Base-by-base conservation (phyloP, 2,797 vertebrate genomes). In the Melanotaenia boesemani region DNA sequence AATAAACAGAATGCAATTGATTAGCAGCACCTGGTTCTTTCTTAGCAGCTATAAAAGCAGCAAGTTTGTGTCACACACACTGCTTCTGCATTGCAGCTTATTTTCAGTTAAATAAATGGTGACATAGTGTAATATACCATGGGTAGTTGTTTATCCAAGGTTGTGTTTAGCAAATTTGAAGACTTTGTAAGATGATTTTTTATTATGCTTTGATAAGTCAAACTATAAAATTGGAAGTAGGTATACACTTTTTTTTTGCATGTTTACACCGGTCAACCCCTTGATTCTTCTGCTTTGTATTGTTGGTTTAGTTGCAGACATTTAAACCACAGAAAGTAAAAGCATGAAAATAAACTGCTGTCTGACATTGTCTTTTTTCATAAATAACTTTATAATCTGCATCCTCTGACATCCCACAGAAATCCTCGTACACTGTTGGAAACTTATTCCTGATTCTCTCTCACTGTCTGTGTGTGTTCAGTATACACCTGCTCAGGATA, bases 291-390 rank as follows among this genome's bases (percentile, higher is more conserved):
- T 54, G 18, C 5, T 46, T 57, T 60, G 50, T 68, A 26, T 70
- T 79, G 5, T 70, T 65, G 24, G 22, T 58, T 69, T 6, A 36
- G 16, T 75, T 74, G 37, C 4, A 48, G 20, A 48, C 46, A 48
- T 52, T 59, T 64, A 22, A 64, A n/a, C 70, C 69, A 72, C 77
- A 85, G 36, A 83, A 80, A 80, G 63, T 62, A 46, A 44, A 79
- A 58, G 56, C 9, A 44, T 77, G 63, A 13, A 56, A 26, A 30
- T 59, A 66, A 75, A 79, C 63, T 72, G 54, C 48, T 63, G 44
- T 72, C 76, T 77, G 46, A n/a, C 73, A 79, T 76, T 60, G 44
- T 72, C 74, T 77, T 79, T 79, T 76, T 39, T 67, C 74, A 77
- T 72, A 71, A 85, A 85, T 82, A 81, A 77, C 69, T 54, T 24